Percentiles rank a stretch among this genome's conserved stretches.
Evolutionary conservation across 2,888 invertebrate genomes (phyloP).

Genomic region (Tetragonula carbonaria): DNA sequence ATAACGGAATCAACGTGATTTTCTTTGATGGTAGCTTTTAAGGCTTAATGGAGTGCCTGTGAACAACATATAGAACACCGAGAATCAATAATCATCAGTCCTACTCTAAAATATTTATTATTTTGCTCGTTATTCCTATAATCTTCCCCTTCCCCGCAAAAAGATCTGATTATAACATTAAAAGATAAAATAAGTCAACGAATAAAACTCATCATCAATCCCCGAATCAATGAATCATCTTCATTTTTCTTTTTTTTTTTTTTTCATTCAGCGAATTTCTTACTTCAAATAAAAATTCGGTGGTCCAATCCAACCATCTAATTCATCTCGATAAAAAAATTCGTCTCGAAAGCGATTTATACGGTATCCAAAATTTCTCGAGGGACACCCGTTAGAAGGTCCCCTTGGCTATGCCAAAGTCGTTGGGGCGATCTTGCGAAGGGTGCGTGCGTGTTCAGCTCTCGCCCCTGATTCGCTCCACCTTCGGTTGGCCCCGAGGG

Average conservation of each 20-base stretch:
- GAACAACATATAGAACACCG: background rate
- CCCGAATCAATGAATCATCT: too few relatives aligned
- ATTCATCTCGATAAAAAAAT: background rate
- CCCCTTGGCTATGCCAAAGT: constrained; percentile 68
- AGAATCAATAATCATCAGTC: background rate
- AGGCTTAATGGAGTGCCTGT: background rate
- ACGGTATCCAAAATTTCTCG: constrained; percentile 16
- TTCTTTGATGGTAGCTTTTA: background rate
- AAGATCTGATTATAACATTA: too few relatives aligned
- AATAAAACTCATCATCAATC: too few relatives aligned
- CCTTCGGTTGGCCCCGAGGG: constrained; percentile 70
- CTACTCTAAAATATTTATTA: background rate
- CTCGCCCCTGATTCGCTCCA: constrained; percentile 66
- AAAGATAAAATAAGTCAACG: too few relatives aligned
- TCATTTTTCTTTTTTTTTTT: too few relatives aligned
- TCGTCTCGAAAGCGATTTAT: background rate
- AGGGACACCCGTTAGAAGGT: constrained; percentile 62
- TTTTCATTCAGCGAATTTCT: too few relatives aligned
- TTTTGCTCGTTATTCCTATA: background rate
- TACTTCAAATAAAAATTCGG: background rate
- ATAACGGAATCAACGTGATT: background rate
- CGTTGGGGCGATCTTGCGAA: constrained; percentile 75
- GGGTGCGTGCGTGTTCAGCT: constrained; percentile 72
- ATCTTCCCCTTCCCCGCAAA: too few relatives aligned
- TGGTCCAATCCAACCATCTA: background rate